These are phyloP conservation scores for Heteractis magnifica DNA, from an alignment of 92 coral and sea anemone genomes.

Conservation along the genomic window DNA sequence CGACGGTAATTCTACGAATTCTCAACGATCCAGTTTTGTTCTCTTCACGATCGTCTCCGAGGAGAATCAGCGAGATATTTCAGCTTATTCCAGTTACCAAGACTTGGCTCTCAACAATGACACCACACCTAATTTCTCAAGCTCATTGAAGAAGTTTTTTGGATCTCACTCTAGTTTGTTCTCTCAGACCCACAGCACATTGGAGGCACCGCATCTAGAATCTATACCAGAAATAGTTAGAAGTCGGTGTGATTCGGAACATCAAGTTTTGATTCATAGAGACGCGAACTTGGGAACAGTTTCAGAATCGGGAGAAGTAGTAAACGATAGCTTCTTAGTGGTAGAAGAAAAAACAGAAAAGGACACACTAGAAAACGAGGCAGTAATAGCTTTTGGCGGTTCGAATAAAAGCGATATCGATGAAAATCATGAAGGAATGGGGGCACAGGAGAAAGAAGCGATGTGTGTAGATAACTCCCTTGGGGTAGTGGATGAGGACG, in stretches of 20 bases:
- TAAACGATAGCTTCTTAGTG: too few relatives aligned
- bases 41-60: slow-evolving; percentile 69
- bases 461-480: not conserved
- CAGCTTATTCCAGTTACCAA: slow-evolving; percentile 34
- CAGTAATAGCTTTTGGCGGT: not conserved
- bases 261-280: not conserved
- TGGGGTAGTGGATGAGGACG: not conserved
- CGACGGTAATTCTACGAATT: slow-evolving; percentile 5
- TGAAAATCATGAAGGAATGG: not conserved
- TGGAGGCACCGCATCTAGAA: not conserved
- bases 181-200: not conserved
- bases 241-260: not conserved
- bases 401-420: not conserved
- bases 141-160: slow-evolving; percentile 4
- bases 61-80: slow-evolving; percentile 41
- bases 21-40: slow-evolving; percentile 60
- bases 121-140: not conserved
- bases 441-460: not conserved
- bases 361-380: too few relatives aligned
- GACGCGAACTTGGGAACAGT: not conserved
- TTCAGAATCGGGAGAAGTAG: not conserved
- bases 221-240: not conserved
- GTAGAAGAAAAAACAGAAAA: not conserved
- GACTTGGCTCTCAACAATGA: slow-evolving; percentile 14
- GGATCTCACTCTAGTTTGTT: not conserved